These are phyloP conservation scores for Meles meles DNA, from an alignment of 2,113 vertebrate genomes.

Conservation along the genomic window DNA sequence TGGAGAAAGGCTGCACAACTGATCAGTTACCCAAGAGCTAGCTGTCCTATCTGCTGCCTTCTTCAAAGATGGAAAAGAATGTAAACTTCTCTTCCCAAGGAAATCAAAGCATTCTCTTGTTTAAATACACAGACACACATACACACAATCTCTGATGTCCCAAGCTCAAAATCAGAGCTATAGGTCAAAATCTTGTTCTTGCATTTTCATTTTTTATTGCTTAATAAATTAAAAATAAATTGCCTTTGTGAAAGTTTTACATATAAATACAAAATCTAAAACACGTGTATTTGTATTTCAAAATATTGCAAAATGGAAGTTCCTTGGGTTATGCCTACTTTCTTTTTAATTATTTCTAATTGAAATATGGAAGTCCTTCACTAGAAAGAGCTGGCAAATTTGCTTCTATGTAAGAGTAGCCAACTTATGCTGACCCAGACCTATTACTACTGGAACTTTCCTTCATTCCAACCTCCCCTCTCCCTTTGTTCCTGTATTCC, in stretches of 20 bases:
- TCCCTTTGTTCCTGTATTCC: background rate
- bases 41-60: background rate
- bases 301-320: background rate
- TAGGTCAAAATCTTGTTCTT: conserved; percentile 5
- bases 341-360: background rate
- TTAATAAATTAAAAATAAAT: no score
- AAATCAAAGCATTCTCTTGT: conserved; percentile 47
- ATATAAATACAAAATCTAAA: background rate
- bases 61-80: background rate
- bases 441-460: background rate
- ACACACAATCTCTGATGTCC: background rate
- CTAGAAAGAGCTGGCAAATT: background rate
- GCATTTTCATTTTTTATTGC: background rate
- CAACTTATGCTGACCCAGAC: background rate
- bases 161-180: conserved; percentile 37
- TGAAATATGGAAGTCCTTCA: background rate
- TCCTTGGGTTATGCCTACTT: background rate
- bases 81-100: background rate
- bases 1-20: conserved; percentile 51
- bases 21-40: conserved; percentile 34
- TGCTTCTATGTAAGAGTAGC: background rate
- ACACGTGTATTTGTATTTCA: background rate
- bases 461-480: background rate
- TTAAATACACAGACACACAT: background rate
- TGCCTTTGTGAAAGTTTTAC: background rate